Conservation (phyloP, 2,797 vertebrate species). For the Gymnoscopelus braueri region DNA sequence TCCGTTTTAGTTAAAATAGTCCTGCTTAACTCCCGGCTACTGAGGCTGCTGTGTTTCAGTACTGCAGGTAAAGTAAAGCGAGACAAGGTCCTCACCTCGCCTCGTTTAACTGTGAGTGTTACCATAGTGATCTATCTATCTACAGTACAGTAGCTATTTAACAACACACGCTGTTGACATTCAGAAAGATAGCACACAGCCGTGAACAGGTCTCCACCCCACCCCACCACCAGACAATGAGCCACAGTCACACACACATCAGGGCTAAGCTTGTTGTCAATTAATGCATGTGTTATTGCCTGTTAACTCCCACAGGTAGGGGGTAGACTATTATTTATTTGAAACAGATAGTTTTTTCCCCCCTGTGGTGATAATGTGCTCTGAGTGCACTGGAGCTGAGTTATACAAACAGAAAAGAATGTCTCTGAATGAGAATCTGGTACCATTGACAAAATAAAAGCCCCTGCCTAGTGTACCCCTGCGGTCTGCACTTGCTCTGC, state of each 20-base stretch:
- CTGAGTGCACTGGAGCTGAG: no score
- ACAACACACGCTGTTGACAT: neutral
- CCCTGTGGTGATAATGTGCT: no score
- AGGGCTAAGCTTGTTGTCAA: neutral
- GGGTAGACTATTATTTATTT: neutral
- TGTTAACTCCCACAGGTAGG: neutral
- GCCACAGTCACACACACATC: neutral
- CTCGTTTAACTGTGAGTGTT: conserved; percentile 1
- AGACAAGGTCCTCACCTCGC: neutral
- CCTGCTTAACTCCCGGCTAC: neutral
- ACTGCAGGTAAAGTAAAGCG: neutral
- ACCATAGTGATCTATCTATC: conserved; percentile 1
- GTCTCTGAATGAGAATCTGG: neutral
- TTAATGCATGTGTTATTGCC: neutral
- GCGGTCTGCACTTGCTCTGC: neutral
- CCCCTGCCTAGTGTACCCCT: neutral
- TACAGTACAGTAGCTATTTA: neutral
- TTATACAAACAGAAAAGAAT: no score
- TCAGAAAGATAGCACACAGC: neutral
- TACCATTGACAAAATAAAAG: neutral
- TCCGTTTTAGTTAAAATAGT: neutral
- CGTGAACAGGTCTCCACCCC: neutral
- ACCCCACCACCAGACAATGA: neutral
- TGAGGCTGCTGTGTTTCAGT: neutral
- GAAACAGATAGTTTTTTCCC: neutral